Percentiles rank a stretch among this genome's conserved stretches.
Evolutionary conservation across 2,888 invertebrate species (phyloP).

Genomic region (Platycheirus rosarum): DNA sequence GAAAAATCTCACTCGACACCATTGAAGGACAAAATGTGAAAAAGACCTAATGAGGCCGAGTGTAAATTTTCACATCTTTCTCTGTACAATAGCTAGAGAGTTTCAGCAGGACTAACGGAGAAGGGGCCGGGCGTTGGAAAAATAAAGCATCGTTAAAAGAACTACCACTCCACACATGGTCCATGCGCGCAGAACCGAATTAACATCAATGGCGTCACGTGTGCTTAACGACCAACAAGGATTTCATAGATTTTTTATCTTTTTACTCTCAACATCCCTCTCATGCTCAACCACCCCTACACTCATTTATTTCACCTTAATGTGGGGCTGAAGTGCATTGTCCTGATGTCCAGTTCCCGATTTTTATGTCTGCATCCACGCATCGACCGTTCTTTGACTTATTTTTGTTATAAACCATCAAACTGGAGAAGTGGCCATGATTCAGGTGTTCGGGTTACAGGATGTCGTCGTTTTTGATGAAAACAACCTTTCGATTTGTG

Average conservation of each 20-base stretch:
- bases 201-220: slow-evolving; percentile 70
- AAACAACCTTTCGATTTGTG: slow-evolving; percentile 56
- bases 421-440: slow-evolving; percentile 14
- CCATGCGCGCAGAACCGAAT: slow-evolving; percentile 57
- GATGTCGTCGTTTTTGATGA: slow-evolving; percentile 6
- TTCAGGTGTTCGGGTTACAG: slow-evolving; percentile 28
- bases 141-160: slow-evolving; percentile 14
- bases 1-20: slow-evolving; percentile 36
- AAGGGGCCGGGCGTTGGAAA: slow-evolving; percentile 1
- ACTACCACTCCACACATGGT: slow-evolving; percentile 46
- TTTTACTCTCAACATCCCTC: background rate
- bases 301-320: slow-evolving; percentile 31
- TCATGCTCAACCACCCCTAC: background rate
- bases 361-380: slow-evolving; percentile 3
- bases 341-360: slow-evolving; percentile 25
- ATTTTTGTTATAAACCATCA: too few relatives aligned
- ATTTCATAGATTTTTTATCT: slow-evolving; percentile 2
- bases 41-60: slow-evolving; percentile 65
- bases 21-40: slow-evolving; percentile 50
- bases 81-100: background rate
- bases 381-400: slow-evolving; percentile 20
- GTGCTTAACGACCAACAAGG: slow-evolving; percentile 68
- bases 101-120: slow-evolving; percentile 43
- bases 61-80: slow-evolving; percentile 47
- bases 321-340: slow-evolving; percentile 31